Evolutionary conservation across 2,113 vertebrate genomes (phyloP), one percentile per base, ranked within the genome.

Genomic region (Hyaena hyaena): DNA sequence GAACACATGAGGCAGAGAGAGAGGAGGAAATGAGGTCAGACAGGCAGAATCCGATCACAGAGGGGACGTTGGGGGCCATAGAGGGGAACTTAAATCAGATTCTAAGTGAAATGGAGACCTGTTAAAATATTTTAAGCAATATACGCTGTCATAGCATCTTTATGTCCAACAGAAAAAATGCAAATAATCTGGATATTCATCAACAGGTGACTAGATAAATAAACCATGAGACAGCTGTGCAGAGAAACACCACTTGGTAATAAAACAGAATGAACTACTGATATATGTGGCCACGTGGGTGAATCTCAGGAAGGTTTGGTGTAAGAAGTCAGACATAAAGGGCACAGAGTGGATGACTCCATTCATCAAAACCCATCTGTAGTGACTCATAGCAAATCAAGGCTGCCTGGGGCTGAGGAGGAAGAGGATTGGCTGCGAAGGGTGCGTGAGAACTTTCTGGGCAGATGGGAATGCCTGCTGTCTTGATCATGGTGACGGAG

Each of bases 221-320:
- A 33, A 10, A 39, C 26, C 2, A 3, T 21, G 23, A 14, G 10
- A 2, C 12, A 71, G 6, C 4, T 4, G 0, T 1, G 3, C 77
- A 19, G 61, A 35, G 31, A 65, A 61, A 53, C 4, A 5, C 1
- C 35, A n/a, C 24, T 7, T 35, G 7, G 50, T 5, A 31, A 14
- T 12, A 3, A 4, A 81, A 43, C 26, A 11, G n/a, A 10, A 11
- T 4, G 19, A 8, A 5, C 16, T 19, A 9, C 1, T 0, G 31
- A 7, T n/a, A n/a, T 3, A 7, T 33, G 33, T 0, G 16, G 1
- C 11, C 11, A 0, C 7, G 0, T 0, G 61, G 35, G 3, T 9
- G 39, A 12, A 17, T n/a, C 39, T 50, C 89, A 69, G 39, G 53
- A 58, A 48, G 10, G 21, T 0, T 35, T 28, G n/a, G 31, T 10